Conservation (phyloP, 2,113 vertebrate genomes). For the Plecturocebus donacophilus region DNA sequence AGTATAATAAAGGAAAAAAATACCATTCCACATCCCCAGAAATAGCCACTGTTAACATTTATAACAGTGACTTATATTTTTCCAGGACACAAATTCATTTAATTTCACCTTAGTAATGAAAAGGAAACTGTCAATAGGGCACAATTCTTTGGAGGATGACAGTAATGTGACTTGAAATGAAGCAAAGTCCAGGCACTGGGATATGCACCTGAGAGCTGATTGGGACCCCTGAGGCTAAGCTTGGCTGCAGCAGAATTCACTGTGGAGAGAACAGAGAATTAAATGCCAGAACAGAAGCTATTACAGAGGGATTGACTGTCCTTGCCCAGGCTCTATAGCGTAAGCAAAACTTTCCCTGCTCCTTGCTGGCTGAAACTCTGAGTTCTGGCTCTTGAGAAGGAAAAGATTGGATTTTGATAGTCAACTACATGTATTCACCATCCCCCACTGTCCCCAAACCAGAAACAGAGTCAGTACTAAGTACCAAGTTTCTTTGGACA, state of each 20-base stretch:
- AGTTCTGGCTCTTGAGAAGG: constrained; percentile 10
- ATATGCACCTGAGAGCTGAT: background rate
- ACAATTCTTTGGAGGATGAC: constrained; percentile 5
- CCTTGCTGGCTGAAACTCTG: background rate
- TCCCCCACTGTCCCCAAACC: background rate
- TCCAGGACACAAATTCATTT: constrained; percentile 30
- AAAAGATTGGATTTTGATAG: background rate
- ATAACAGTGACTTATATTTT: background rate
- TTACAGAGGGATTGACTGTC: constrained; percentile 53
- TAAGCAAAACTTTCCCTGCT: constrained; percentile 39
- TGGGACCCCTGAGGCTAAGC: constrained; percentile 3
- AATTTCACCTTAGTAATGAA: constrained; percentile 56
- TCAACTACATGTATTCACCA: background rate
- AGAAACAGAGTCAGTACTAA: background rate
- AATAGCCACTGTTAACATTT: constrained; percentile 20
- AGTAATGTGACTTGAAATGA: constrained; percentile 34
- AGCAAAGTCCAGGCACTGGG: constrained; percentile 10
- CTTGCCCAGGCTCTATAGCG: background rate
- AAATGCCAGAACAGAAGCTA: constrained; percentile 42
- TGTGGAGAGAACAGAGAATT: constrained; percentile 47
- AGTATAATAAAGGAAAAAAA: constrained; percentile 32
- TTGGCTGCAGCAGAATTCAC: constrained; percentile 20
- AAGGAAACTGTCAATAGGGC: constrained; percentile 9
- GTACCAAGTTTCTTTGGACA: constrained; percentile 15
- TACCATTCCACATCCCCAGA: background rate